phyloP scores from a whole-genome alignment of 2,888 invertebrate genomes.

The Luperina testacea region DNA sequence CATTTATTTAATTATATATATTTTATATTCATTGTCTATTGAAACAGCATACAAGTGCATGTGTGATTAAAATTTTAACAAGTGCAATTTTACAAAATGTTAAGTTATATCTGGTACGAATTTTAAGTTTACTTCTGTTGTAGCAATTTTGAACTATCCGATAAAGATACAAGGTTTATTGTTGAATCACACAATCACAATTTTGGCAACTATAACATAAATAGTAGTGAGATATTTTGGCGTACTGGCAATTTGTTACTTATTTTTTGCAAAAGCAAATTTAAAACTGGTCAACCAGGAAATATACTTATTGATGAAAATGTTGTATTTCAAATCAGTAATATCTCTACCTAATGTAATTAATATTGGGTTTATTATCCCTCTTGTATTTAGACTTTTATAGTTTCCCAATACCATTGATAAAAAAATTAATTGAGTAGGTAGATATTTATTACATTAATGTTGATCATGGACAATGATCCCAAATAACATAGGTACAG shows the following conservation, averaged over 20 bases:
- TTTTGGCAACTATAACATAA: constrained; percentile 20
- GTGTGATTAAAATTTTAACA: constrained; percentile 39
- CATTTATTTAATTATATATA: not conserved
- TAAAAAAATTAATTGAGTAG: too few relatives aligned
- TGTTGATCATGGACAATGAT: too few relatives aligned
- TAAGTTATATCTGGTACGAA: constrained; percentile 36
- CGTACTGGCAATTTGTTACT: constrained; percentile 49
- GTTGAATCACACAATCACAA: not conserved
- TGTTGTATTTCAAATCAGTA: constrained; percentile 46
- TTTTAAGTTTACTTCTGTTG: constrained; percentile 18
- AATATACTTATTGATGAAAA: constrained; percentile 45
- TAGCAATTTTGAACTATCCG: constrained; percentile 7
- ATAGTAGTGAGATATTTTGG: constrained; percentile 51
- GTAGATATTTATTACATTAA: too few relatives aligned
- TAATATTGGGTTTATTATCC: constrained; percentile 29
- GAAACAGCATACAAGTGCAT: not conserved
- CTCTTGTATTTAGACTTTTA: constrained; percentile 5
- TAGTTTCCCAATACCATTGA: not conserved
- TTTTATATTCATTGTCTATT: not conserved
- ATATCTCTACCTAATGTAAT: constrained; percentile 39
- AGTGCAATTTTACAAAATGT: constrained; percentile 20
- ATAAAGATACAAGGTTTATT: not conserved
- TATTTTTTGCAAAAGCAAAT: constrained; percentile 44
- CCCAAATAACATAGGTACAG: too few relatives aligned
- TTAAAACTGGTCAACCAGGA: constrained; percentile 64